A percentile compares a stretch with the other conserved stretches of the same genome.
phyloP scores from a whole-genome alignment of 2,888 invertebrate species.

The Girardia tigrina region DNA sequence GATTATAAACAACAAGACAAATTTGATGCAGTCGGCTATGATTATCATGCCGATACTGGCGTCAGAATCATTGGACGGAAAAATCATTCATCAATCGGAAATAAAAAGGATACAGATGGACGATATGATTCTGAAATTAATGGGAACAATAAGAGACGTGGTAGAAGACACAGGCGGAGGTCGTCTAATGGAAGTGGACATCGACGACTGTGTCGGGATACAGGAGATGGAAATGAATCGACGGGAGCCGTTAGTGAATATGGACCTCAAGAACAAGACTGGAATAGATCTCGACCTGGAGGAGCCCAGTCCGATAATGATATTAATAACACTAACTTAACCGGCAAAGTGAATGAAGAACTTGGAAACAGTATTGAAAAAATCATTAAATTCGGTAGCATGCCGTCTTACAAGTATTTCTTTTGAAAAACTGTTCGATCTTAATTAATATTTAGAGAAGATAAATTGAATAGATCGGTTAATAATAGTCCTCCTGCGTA shows the following conservation, averaged over 20 bases:
- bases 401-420: slow-evolving; percentile 33
- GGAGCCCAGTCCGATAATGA: background rate
- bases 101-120: background rate
- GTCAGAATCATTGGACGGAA: background rate
- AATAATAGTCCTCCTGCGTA: slow-evolving; percentile 1
- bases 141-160: background rate
- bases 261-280: background rate
- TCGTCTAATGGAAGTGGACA: background rate
- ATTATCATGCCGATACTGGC: background rate
- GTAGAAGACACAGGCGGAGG: background rate
- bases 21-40: background rate
- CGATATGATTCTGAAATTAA: background rate
- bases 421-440: background rate
- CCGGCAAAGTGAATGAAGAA: background rate
- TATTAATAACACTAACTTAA: background rate
- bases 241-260: background rate
- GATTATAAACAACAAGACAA: background rate
- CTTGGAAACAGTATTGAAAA: slow-evolving; percentile 28
- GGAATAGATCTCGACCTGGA: background rate
- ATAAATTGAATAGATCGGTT: slow-evolving; percentile 4
- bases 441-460: background rate
- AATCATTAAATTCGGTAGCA: slow-evolving; percentile 34
- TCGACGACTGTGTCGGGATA: background rate
- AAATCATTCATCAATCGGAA: too few species aligned
- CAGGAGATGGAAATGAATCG: slow-evolving; percentile 18